Evolutionary conservation across 1,140 invertebrate species (phyloP), one percentile per base, ranked within the genome.

Genomic region (Ooceraea biroi): DNA sequence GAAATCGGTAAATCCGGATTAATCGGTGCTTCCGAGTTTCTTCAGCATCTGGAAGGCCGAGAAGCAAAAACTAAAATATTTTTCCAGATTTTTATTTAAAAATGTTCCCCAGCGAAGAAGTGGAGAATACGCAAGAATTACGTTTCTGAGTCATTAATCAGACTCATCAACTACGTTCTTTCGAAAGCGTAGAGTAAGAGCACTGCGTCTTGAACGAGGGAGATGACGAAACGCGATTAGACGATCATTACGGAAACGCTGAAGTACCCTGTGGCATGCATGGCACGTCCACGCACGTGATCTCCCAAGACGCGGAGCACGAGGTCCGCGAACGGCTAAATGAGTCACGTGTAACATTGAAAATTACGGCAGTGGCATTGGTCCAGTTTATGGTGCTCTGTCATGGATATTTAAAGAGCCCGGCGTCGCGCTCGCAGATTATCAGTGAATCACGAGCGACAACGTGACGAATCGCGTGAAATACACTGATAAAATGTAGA

Each of bases 341-440:
- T 87, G 89, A 88, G 84, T 87, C 83, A 83, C 63, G 84, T 85
- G 83, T 82, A 88, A 71, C 76, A 60, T 60, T 44, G 44, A 30
- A 76, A 85, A 89, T 86, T 78, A 80, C 63, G 83, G 30, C 41
- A 71, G 66, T 71, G 77, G 73, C 58, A 85, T 68, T 66, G 76
- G 22, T 55, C 46, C 57, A 63, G 83, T 52, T 80, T 71, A 73
- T 78, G 65, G 65, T 82, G 19, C 58, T 46, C 65, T 44, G 7
- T 60, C 69, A 76, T 69, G 84, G 69, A 84, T 65, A 72, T 66
- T 65, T 55, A 83, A 58, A 58, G 46, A 44, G 82, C 60, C 55
- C 82, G n/a, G n/a, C n/a, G n/a, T n/a, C n/a, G n/a, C n/a, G 63
- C 82, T 71, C 19, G 8, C n/a, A n/a, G 22, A n/a, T 44, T 52